Evolutionary conservation across 1,140 invertebrate species (phyloP), one percentile per base, ranked within the genome.

Genomic region (Sycophaga agraensis): DNA sequence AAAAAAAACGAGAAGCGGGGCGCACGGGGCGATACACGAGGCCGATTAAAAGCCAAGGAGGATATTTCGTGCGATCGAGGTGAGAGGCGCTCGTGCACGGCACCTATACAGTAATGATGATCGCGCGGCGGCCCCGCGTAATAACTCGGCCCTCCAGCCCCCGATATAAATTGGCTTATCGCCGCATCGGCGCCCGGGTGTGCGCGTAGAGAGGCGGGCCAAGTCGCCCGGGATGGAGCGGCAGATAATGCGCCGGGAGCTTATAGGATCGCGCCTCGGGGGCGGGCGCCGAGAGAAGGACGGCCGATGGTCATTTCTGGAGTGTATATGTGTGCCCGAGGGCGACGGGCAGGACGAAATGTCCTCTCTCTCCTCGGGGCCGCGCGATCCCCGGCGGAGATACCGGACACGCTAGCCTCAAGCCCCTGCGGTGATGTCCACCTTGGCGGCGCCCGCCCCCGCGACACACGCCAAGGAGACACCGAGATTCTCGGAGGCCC

Each of bases 281-380:
- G 37, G 14, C 37, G 37, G 16, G 37, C n/a, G n/a, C n/a, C 9
- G 12, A 46, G 28, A 4, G 46, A 34, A 50, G 16, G 48, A 50
- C 55, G 63, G 69, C 56, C 74, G 77, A 78, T 81, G 78, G 79
- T 79, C 79, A 80, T 80, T 81, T 81, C 73, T 71, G 71, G 76
- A 66, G 69, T 65, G 65, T 64, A 49, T 65, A 67, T 67, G n/a
- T n/a, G n/a, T 65, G 63, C 63, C 31, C 54, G 53, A 22, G 9
- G 37, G 26, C 49, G 31, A 35, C 67, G 67, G n/a, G n/a, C n/a
- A 64, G 74, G 70, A 73, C 76, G 73, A 80, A 80, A 79, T 78
- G 78, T 79, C 77, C 78, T 77, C 71, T 67, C 31, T 79, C 77
- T 79, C 78, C 71, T 67, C 31, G 40, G 5, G n/a, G 28, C 31